phyloP scores from a whole-genome alignment of 2,797 vertebrate species.

The Parotocinclus haroldoi region DNA sequence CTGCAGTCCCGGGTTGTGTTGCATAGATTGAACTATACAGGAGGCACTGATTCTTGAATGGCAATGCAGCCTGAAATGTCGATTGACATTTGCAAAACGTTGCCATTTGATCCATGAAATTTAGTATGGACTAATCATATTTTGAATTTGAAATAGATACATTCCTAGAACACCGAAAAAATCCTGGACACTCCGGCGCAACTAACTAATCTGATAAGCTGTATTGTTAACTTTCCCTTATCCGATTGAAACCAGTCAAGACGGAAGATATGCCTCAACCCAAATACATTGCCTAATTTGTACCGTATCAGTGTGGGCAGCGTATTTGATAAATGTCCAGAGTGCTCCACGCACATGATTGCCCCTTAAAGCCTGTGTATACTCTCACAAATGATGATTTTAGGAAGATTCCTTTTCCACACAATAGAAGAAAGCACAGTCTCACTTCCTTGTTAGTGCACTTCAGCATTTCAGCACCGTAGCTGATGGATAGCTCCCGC shows the following conservation, averaged over 20 bases:
- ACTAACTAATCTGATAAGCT: not conserved
- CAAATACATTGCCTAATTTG: not conserved
- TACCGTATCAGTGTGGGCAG: not conserved
- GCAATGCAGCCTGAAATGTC: conserved; percentile 32
- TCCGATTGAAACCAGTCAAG: conserved; percentile 13
- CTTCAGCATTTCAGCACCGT: conserved; percentile 65
- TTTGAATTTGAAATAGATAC: not conserved
- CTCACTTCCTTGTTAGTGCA: conserved; percentile 59
- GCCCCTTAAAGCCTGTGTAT: not conserved
- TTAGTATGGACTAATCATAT: not conserved
- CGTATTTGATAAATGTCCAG: not conserved
- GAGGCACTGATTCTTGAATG: conserved; percentile 1
- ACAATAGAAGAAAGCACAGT: conserved; percentile 23
- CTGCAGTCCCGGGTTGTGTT: not conserved
- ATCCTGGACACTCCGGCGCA: not conserved
- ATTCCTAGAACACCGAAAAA: not conserved
- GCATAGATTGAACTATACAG: too few relatives aligned
- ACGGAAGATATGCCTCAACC: not conserved
- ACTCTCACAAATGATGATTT: not conserved
- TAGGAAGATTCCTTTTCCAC: not conserved
- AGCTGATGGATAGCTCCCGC: conserved; percentile 62
- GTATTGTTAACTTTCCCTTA: conserved; percentile 32
- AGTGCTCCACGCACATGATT: not conserved
- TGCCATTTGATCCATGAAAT: not conserved
- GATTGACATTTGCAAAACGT: not conserved